Evolutionary conservation across 2,113 vertebrate species (phyloP).

Genomic region (Atrichornis clamosus): DNA sequence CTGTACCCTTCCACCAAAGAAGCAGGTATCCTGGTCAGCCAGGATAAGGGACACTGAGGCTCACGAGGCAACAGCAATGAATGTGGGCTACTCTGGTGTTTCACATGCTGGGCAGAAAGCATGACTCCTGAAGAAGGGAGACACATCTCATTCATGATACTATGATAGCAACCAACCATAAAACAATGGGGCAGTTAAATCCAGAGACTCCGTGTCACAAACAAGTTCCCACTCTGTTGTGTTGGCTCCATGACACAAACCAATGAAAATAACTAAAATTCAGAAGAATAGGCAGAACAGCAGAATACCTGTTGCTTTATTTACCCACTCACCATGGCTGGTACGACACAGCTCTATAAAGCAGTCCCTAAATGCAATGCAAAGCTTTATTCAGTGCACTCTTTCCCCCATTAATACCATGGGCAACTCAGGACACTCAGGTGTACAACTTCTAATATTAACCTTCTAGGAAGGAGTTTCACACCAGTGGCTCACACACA

Average conservation of each 20-base stretch:
- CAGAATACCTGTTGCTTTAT: neutral
- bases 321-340: neutral
- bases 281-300: neutral
- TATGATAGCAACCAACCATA: neutral
- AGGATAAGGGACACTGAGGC: neutral
- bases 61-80: neutral
- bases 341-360: neutral
- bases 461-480: neutral
- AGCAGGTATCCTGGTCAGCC: neutral
- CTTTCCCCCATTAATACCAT: neutral
- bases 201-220: fast-evolving
- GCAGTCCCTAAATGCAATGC: neutral
- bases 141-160: neutral
- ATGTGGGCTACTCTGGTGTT: neutral
- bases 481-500: neutral
- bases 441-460: neutral
- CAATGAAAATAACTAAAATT: neutral
- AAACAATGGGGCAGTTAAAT: neutral
- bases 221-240: neutral
- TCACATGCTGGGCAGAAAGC: neutral
- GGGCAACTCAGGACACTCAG: neutral
- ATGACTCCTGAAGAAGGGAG: neutral
- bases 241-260: neutral
- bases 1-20: neutral
- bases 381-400: neutral